Base-by-base conservation (phyloP, 2,797 vertebrate species). In the Sciurus carolinensis region DNA sequence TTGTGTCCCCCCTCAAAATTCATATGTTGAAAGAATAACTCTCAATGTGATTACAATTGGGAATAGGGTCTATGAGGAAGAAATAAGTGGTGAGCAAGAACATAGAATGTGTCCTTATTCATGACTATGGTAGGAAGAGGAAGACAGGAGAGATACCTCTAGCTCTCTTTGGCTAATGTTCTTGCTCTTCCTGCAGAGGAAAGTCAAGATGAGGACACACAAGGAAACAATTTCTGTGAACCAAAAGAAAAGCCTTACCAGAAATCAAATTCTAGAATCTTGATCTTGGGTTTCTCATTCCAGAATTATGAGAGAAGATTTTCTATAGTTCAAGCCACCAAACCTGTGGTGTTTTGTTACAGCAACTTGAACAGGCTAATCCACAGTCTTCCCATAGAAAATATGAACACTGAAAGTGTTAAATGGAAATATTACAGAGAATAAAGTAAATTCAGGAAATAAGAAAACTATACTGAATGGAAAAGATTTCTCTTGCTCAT, bases 1-100 rank as follows among this genome's bases (percentile, higher is more conserved):
- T 7, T 47, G 2, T 9, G 33, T 13, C 6, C 0, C 1, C 1
- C 13, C 26, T 8, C 0, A 33, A 86, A 66, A 67, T 22, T 26
- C 24, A 54, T 33, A 50, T 59, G 5, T 42, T 44, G 12, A 76
- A 62, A 3, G 22, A 30, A 69, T 26, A 26, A 20, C 13, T 26
- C 14, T 4, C 7, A 69, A 10, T 36, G 24, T 52, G 33, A 5
- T 17, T 84, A 10, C 22, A 67, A 36, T 24, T 50, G 18, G 26
- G 62, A 20, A 9, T 33, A 47, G 59, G 9, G 3, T 14, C 11
- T 71, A 59, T 50, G 50, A 42, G 2, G 10, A 82, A 6, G 42
- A 64, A 52, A 44, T 76, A 44, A 30, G 1, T 18, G 33, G 26
- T 54, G 73, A 66, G 5, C n/a, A n/a, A 86, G 22, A 4, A 62